Base-by-base conservation (phyloP, 2,797 vertebrate genomes). In the Bryconaethiops microstoma region DNA sequence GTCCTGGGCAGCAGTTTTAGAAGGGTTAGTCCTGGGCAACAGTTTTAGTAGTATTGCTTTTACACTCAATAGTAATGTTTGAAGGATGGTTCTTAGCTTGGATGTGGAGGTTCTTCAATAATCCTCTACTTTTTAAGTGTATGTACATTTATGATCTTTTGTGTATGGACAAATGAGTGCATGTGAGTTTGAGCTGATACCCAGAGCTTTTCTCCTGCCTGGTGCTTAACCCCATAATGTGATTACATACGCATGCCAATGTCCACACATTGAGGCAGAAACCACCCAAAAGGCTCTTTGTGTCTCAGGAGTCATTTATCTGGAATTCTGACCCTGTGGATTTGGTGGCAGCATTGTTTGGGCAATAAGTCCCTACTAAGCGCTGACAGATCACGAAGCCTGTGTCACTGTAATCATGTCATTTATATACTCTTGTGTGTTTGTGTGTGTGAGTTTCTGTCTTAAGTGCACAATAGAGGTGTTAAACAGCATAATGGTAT, bases 341-440 rank as follows among this genome's bases (percentile, higher is more conserved):
- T 88, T 89, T 91, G 80, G 78, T 90, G 83, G 83, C 54, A 78
- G 59, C 73, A 87, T 90, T 91, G 88, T 90, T 85, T 88, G 75
- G 63, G 72, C 70, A 74, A 73, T 84, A 83, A 88, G 77, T 82
- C 52, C 70, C 57, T 79, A 83, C 82, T 89, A 88, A 84, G 81
- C 83, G 78, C 84, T 88, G 85, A 90, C 85, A 86, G 84, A 83
- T 80, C 85, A 82, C 82, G 81, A 59, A 86, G 74, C 79, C 86
- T 77, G 81, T 76, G 73, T 84, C 39, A 76, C 85, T 82, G 81
- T 86, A 89, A 89, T 86, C 81, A 81, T 62, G 82, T 76, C 54
- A 82, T 86, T 80, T 64, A 84, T 76, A 76, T 73, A 72, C 21
- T 25, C 48, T 48, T 70, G 52, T 54, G 52, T 54, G 1, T 54